Evolutionary conservation across 2,888 invertebrate species (phyloP), one percentile per base, ranked within the genome.

Genomic region (Pemphredon lugubris): DNA sequence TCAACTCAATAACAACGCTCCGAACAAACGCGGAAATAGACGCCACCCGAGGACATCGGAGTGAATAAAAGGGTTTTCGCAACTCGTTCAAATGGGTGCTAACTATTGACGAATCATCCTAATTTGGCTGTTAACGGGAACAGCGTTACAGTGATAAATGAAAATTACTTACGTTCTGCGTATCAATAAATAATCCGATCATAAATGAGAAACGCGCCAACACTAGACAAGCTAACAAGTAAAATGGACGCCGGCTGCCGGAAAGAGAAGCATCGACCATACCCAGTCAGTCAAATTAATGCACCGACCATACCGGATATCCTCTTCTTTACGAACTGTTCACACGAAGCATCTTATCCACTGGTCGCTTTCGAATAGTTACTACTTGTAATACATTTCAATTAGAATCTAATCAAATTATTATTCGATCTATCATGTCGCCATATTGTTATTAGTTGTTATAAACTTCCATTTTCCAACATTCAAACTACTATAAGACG

Each of bases 191-290:
- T 39, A 70, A 57, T 50, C 32, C 34, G 66, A 61, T 72, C 66
- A 67, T 72, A 71, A 71, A 78, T 59, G 32, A 66, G 55, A 73
- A 73, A 77, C 75, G 83, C 82, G 81, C 83, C 79, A 80, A 84
- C 60, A 51, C 65, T 59, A 64, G 68, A 74, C 79, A 75, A 78
- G 72, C 75, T 40, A 73, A 73, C 73, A 74, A 76, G 79, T 79
- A 87, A 87, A 88, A 88, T 87, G 88, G 88, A 87, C 84, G 87
- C 86, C 86, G 87, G 84, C 66, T 73, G 70, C 81, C 86, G 87
- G 87, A 87, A 87, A 84, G 79, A 84, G 82, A 78, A 85, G 81
- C 83, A 87, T 87, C 85, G 86, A 87, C 84, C 86, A 79, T 73
- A 64, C 66, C n/a, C n/a, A n/a, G n/a, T n/a, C 73, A 72, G 61